A percentile compares a stretch with the other conserved stretches of the same genome.
Evolutionary conservation across 2,888 invertebrate genomes (phyloP).

Genomic region (Octonoba sinensis): DNA sequence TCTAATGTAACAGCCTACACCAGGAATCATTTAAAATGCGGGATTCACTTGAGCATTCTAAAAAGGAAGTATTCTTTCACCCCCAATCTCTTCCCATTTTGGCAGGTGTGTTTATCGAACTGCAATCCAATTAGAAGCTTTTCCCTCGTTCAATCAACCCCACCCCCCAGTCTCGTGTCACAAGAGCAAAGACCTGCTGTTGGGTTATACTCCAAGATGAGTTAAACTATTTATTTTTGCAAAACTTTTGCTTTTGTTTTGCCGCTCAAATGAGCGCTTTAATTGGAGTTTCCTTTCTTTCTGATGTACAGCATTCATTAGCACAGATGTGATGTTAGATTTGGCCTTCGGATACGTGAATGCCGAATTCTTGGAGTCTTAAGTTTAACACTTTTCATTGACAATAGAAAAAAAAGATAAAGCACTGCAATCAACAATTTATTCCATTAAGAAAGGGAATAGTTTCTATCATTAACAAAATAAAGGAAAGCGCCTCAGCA

Average conservation of each 20-base stretch:
- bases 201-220: too few species aligned
- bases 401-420: too few species aligned
- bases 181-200: too few species aligned
- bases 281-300: conserved; percentile 25
- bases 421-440: too few species aligned
- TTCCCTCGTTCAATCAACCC: background rate
- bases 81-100: background rate
- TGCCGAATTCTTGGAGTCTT: too few species aligned
- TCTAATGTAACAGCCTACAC: too few species aligned
- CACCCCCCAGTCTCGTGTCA: background rate
- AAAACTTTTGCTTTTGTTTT: conserved; percentile 10
- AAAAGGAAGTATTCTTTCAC: conserved; percentile 2
- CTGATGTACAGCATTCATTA: background rate
- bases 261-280: conserved; percentile 19
- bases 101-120: conserved; percentile 47
- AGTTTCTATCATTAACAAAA: too few species aligned
- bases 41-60: background rate
- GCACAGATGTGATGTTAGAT: too few species aligned
- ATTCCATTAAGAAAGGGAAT: too few species aligned
- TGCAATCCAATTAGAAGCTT: conserved; percentile 36
- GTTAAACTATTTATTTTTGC: background rate
- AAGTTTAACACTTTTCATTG: too few species aligned
- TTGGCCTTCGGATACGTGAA: too few species aligned
- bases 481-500: too few species aligned
- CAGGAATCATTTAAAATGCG: background rate